Base-by-base conservation (phyloP, 1,140 invertebrate genomes). In the Sminthurinus signatus region DNA sequence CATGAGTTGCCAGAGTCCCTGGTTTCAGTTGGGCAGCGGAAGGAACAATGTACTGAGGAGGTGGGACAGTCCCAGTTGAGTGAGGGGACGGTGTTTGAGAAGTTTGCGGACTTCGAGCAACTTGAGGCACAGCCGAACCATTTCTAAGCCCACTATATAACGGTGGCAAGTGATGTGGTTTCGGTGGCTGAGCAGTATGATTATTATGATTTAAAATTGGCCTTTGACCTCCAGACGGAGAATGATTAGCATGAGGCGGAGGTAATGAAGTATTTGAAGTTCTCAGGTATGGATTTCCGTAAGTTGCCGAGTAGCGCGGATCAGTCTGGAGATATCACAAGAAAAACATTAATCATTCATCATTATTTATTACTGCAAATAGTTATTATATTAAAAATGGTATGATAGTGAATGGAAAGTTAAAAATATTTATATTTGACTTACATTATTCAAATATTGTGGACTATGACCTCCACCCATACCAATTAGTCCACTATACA, bases 271-370 rank as follows among this genome's bases (percentile, higher is more conserved):
- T 73, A 29, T 69, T 70, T 31, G 80, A 78, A 48, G 80, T 83
- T 74, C 89, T 81, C 63, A 93, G 79, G 75, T 91, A 91, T 0
- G 89, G 89, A 78, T 92, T 92, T 54, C 89, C 90, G 74, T 93
- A 94, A 4, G 87, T 86, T 25, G 90, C 91, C 23, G 88, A 89
- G 74, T 89, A 93, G 62, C 88, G 80, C 12, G 90, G 88, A 74
- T 93, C 90, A 55, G 91, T 87, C n/a, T n/a, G n/a, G n/a, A n/a
- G n/a, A n/a, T n/a, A n/a, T n/a, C n/a, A n/a, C n/a, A n/a, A n/a
- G n/a, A n/a, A n/a, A n/a, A n/a, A n/a, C n/a, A n/a, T n/a, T n/a
- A n/a, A n/a, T n/a, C n/a, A n/a, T n/a, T n/a, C n/a, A n/a, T n/a
- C n/a, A n/a, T n/a, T n/a, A n/a, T n/a, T n/a, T n/a, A n/a, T n/a